Evolutionary conservation across 92 coral and sea anemone species (phyloP).

Genomic region (Bergia puertoricense): DNA sequence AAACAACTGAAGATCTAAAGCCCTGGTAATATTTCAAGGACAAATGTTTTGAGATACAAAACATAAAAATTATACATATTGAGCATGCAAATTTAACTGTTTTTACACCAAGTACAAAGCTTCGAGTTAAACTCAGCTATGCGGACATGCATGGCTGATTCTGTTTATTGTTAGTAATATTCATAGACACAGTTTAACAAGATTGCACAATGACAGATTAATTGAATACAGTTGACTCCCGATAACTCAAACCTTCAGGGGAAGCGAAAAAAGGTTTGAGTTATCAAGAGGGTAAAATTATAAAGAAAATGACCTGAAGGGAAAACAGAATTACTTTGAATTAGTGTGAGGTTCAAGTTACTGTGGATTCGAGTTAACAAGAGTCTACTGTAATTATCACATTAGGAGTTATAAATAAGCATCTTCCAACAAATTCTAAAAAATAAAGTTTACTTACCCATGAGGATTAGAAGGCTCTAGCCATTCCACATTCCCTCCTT

Average conservation of each 20-base stretch:
- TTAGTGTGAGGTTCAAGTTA: no score
- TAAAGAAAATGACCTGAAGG: no score
- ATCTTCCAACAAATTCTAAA: neutral
- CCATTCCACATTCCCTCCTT: slow-evolving; percentile 60
- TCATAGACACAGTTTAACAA: neutral
- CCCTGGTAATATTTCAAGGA: neutral
- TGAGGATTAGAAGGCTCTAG: slow-evolving; percentile 44
- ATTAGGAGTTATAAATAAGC: neutral
- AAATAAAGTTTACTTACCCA: slow-evolving; percentile 19
- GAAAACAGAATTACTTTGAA: no score
- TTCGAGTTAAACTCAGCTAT: neutral
- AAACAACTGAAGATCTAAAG: neutral
- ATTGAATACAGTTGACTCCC: neutral
- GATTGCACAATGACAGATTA: neutral
- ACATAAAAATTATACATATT: neutral
- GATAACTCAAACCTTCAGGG: no score
- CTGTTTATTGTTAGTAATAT: neutral
- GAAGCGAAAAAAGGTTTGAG: no score
- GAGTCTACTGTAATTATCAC: neutral
- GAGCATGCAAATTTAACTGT: no score
- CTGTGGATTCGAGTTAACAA: no score
- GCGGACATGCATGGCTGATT: neutral
- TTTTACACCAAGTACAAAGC: neutral
- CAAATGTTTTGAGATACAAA: neutral
- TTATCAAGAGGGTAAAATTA: no score